Evolutionary conservation across 2,113 vertebrate species (phyloP), one percentile per base, ranked within the genome.

Genomic region (Esox niger): DNA sequence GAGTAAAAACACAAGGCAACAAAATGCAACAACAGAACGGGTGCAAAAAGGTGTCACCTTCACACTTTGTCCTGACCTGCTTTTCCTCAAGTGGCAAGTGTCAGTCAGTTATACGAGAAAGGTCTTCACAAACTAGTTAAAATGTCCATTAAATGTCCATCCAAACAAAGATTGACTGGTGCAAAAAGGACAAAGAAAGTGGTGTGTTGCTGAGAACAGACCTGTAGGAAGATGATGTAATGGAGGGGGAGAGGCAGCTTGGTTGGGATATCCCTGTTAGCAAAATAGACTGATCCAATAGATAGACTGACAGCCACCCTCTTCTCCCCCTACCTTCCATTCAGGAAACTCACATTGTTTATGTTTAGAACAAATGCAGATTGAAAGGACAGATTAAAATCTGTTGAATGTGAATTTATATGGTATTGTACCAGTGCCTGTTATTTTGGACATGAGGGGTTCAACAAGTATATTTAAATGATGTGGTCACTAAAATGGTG

Each of bases 211-310:
- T 43, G 54, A n/a, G 60, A 61, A 49, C 10, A 26, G 60, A 4
- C 62, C 60, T 29, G 6, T 31, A 32, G 61, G 49, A 25, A 54
- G 23, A 74, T 62, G 55, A 68, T 56, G 68, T 60, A 64, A 60
- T 60, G 23, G 31, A 2, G 15, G 21, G 27, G 62, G 11, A 64
- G 57, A 70, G 71, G 71, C 71, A 68, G 49, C 71, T 58, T 20
- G 23, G 49, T 25, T 31, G 57, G 57, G 29, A 31, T 59, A 30
- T 59, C 29, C 57, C 17, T 59, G 17, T 31, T 13, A 29, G 13
- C 31, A 11, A 59, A 17, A 27, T 13, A 59, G 31, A 59, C 57
- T n/a, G 57, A 59, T 17, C 57, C 17, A 15, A 7, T 31, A 15
- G 29, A 59, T 1, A 26, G 29, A 59, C 29, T 1, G 57, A 30